Percentiles rank a stretch among this genome's conserved stretches.
Evolutionary conservation across 1,140 invertebrate genomes (phyloP).

Genomic region (Triops cancriformis): DNA sequence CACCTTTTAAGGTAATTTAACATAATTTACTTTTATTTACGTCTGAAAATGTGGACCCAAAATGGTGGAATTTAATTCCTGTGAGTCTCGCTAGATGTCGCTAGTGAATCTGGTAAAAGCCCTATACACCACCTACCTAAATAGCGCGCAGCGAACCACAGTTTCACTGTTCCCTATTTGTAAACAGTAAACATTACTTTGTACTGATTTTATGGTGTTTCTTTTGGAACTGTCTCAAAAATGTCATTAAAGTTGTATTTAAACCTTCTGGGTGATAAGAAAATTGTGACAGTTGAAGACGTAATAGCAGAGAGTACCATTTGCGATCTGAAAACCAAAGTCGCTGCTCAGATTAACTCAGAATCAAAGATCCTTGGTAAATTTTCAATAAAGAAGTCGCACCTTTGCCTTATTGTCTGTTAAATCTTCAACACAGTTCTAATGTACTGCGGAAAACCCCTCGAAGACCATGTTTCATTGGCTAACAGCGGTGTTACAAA

Average conservation of each 20-base stretch:
- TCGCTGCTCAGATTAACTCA: not conserved
- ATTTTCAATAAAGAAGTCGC: not conserved
- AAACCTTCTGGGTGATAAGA: not conserved
- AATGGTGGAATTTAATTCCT: no score
- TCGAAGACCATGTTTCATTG: slow-evolving; percentile 4
- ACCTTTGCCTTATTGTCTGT: not conserved
- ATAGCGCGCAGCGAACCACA: no score
- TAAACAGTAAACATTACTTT: no score
- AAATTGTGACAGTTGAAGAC: not conserved
- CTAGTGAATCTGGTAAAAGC: no score
- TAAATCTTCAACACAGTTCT: not conserved
- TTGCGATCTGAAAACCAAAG: not conserved
- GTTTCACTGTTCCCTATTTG: no score
- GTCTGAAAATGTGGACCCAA: no score
- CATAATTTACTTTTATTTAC: no score
- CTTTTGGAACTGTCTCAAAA: no score
- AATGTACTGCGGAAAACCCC: not conserved
- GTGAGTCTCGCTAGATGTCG: no score
- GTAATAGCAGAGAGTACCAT: not conserved
- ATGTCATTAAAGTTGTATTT: not conserved
- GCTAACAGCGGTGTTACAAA: not conserved
- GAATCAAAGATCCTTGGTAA: not conserved
- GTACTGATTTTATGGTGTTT: no score
- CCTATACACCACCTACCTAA: no score
- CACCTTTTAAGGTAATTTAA: no score